These are phyloP conservation scores for Magallana angulata DNA, from an alignment of 1,140 invertebrate genomes.

Conservation along the genomic window DNA sequence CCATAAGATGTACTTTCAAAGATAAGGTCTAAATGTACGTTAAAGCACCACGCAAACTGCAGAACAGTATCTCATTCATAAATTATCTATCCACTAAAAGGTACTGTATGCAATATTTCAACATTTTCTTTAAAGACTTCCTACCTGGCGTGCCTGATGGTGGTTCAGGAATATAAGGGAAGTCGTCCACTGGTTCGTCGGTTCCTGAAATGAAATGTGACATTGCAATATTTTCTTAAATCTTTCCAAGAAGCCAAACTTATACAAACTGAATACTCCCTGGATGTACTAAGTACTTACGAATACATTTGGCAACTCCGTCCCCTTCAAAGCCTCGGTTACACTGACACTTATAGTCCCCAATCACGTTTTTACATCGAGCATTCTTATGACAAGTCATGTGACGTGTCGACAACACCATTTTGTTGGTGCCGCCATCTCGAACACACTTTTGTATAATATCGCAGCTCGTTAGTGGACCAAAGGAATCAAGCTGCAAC, in stretches of 20 bases:
- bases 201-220: neutral
- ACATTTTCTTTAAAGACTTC: neutral
- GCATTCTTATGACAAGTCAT: conserved; percentile 51
- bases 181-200: neutral
- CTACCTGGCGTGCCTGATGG: neutral
- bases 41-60: too few relatives aligned
- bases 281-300: conserved; percentile 26
- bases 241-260: neutral
- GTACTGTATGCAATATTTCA: too few relatives aligned
- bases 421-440: conserved; percentile 28
- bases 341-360: conserved; percentile 48
- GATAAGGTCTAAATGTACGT: too few relatives aligned
- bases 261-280: too few relatives aligned
- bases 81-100: too few relatives aligned
- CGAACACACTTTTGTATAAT: conserved; percentile 29
- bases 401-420: neutral
- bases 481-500: conserved; percentile 32
- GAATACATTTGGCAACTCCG: conserved; percentile 45
- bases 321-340: conserved; percentile 52
- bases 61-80: too few relatives aligned
- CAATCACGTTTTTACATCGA: conserved; percentile 49
- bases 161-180: neutral
- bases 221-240: neutral
- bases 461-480: conserved; percentile 49
- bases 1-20: too few relatives aligned